Evolutionary conservation across 2,113 vertebrate genomes (phyloP).

Genomic region (Tamias sibiricus): DNA sequence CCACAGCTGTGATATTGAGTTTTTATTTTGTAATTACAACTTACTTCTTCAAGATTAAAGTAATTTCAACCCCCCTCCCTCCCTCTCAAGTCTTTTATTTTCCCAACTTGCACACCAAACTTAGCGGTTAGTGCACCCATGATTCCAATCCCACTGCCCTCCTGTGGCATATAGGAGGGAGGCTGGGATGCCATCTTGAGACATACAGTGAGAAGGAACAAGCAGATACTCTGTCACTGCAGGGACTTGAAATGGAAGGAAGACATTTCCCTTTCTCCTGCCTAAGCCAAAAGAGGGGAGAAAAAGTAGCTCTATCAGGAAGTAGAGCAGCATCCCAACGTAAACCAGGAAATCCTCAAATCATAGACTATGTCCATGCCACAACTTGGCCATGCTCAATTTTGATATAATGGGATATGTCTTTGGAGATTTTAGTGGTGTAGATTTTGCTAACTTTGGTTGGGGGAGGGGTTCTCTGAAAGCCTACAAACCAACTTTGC

Average conservation of each 20-base stretch:
- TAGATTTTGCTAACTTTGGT: neutral
- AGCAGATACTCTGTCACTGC: rapidly evolving
- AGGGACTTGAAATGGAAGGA: neutral
- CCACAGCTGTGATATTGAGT: slow-evolving; percentile 43
- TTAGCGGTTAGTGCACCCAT: neutral
- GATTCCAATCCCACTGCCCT: neutral
- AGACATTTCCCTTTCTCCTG: neutral
- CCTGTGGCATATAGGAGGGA: neutral
- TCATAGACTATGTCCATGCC: no score
- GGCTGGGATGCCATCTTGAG: neutral
- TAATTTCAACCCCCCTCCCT: slow-evolving; percentile 18
- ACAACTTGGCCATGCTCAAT: no score
- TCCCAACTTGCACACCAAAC: neutral
- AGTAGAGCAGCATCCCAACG: neutral
- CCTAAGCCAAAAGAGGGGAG: neutral
- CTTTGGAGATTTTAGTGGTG: neutral
- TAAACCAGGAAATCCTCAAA: neutral
- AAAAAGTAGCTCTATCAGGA: neutral
- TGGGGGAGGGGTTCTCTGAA: neutral
- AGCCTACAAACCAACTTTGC: neutral
- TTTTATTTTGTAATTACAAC: slow-evolving; percentile 67
- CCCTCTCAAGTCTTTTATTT: neutral
- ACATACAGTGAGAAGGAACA: neutral
- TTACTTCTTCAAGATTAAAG: slow-evolving; percentile 61
- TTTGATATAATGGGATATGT: neutral